Percentiles rank a stretch among this genome's conserved stretches.
phyloP scores from a whole-genome alignment of 1,140 invertebrate species.

The Zeugodacus cucurbitae region DNA sequence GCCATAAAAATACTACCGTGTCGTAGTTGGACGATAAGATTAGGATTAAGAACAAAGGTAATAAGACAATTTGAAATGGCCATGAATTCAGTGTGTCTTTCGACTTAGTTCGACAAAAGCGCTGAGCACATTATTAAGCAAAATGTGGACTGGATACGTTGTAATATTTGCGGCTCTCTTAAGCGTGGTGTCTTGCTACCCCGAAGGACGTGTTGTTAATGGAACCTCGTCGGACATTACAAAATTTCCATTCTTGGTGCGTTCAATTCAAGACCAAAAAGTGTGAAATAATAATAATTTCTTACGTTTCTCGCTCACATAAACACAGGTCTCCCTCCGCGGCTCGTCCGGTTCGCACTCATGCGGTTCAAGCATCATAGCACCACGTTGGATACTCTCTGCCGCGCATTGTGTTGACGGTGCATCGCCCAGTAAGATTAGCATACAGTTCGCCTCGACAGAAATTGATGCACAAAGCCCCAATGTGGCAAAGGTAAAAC shows the following conservation, averaged over 20 bases:
- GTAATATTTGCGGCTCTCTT: background rate
- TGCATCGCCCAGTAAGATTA: slow-evolving; percentile 43
- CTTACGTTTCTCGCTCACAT: background rate
- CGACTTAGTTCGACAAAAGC: background rate
- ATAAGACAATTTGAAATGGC: background rate
- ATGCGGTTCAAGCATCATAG: slow-evolving; percentile 70
- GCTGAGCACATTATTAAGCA: background rate
- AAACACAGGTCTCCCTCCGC: slow-evolving; percentile 54
- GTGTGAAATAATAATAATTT: background rate
- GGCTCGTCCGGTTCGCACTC: slow-evolving; percentile 66
- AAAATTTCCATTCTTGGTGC: slow-evolving; percentile 59
- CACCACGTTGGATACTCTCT: slow-evolving; percentile 68
- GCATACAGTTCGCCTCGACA: slow-evolving; percentile 55
- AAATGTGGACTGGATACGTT: slow-evolving; percentile 19
- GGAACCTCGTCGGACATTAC: slow-evolving; percentile 54
- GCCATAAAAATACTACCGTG: background rate
- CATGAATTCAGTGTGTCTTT: background rate
- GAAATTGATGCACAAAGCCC: slow-evolving; percentile 49
- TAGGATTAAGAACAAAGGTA: background rate
- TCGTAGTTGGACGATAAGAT: background rate
- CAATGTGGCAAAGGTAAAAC: slow-evolving; percentile 54
- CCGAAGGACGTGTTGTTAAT: slow-evolving; percentile 56
- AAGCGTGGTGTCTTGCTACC: slow-evolving; percentile 43
- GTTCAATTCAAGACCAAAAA: background rate
- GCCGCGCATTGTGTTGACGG: slow-evolving; percentile 71